phyloP scores from a whole-genome alignment of 2,888 invertebrate genomes.

The Eucriotettix oculatus region DNA sequence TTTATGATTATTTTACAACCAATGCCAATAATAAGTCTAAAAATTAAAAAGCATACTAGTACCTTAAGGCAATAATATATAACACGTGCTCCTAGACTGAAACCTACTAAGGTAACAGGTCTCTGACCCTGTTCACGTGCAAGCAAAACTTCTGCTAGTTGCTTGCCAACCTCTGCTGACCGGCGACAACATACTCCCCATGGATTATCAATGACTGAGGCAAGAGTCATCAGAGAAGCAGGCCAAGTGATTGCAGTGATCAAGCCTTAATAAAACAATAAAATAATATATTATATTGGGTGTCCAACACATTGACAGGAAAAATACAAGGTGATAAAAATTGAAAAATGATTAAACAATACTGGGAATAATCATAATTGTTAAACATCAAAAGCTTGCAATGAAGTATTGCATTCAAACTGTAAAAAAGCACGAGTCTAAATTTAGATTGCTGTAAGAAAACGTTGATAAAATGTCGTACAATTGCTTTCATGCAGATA shows the following conservation, averaged over 20 bases:
- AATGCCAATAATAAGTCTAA: too few species aligned
- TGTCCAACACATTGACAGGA: background rate
- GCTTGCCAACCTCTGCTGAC: slow-evolving; percentile 40
- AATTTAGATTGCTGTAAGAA: too few species aligned
- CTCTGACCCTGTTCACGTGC: slow-evolving; percentile 41
- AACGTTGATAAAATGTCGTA: too few species aligned
- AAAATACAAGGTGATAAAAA: too few species aligned
- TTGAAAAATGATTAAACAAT: too few species aligned
- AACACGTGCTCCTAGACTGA: slow-evolving; percentile 48
- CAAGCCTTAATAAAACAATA: slow-evolving; percentile 29
- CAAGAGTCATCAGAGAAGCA: slow-evolving; percentile 36
- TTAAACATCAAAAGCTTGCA: too few species aligned
- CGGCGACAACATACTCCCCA: slow-evolving; percentile 47
- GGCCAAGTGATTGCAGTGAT: slow-evolving; percentile 48
- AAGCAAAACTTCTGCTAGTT: slow-evolving; percentile 44
- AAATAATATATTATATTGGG: background rate
- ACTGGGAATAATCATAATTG: too few species aligned
- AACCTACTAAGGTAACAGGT: slow-evolving; percentile 46
- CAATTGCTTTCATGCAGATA: too few species aligned
- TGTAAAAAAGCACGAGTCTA: too few species aligned
- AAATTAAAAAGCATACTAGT: background rate
- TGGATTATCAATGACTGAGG: slow-evolving; percentile 43
- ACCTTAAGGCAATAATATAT: slow-evolving; percentile 45
- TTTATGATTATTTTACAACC: too few species aligned
- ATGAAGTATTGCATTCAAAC: too few species aligned